A percentile compares a stretch with the other conserved stretches of the same genome.
phyloP scores from a whole-genome alignment of 2,113 vertebrate species.

The Picathartes gymnocephalus region DNA sequence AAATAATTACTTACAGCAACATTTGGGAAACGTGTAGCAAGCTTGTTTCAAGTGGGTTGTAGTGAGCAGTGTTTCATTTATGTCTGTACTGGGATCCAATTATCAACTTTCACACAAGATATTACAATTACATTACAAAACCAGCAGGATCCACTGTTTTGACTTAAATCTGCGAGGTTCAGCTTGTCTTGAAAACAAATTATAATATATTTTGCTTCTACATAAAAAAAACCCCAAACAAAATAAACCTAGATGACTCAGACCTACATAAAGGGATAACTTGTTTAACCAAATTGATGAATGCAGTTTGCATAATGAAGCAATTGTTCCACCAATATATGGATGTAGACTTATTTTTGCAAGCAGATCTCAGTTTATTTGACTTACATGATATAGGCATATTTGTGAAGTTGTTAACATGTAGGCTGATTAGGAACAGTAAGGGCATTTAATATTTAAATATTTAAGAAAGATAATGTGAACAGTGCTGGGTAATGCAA shows the following conservation, averaged over 20 bases:
- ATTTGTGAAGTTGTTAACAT: background rate
- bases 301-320: background rate
- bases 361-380: background rate
- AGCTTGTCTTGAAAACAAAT: background rate
- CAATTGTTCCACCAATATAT: background rate
- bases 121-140: background rate
- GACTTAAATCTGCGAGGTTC: background rate
- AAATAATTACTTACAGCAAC: background rate
- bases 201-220: background rate
- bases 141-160: background rate
- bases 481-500: background rate
- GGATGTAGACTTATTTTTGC: background rate
- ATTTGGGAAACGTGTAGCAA: background rate
- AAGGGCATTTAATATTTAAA: background rate
- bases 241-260: background rate
- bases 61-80: background rate
- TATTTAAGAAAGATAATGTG: background rate
- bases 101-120: background rate
- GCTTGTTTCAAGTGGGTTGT: background rate
- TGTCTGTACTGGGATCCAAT: background rate
- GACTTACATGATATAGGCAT: background rate
- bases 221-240: background rate
- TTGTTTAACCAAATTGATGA: background rate
- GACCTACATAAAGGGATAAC: background rate
- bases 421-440: background rate